Percentiles rank a stretch among this genome's conserved stretches.
Conservation (phyloP, 2,888 invertebrate species). For the Apamea monoglypha region DNA sequence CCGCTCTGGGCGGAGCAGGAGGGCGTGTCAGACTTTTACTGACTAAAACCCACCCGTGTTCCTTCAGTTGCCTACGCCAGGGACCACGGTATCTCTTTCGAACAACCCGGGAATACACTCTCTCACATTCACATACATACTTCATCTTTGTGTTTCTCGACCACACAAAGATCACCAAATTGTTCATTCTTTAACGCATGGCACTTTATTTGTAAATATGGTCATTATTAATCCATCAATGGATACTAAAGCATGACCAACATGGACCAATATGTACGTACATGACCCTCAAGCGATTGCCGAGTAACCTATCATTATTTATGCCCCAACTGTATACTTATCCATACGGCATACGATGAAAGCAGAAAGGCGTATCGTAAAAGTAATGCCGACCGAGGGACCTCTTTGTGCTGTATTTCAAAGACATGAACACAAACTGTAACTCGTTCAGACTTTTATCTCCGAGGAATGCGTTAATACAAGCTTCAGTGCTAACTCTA, state of each 20-base stretch:
- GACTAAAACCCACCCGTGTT: too few species aligned
- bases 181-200: not conserved
- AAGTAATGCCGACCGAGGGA: slow-evolving; percentile 39
- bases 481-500: slow-evolving; percentile 19
- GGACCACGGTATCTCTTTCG: too few species aligned
- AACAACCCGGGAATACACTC: not conserved
- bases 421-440: slow-evolving; percentile 54
- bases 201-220: slow-evolving; percentile 18
- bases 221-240: slow-evolving; percentile 41
- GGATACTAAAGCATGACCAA: slow-evolving; percentile 23
- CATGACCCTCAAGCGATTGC: slow-evolving; percentile 35
- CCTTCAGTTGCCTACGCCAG: too few species aligned
- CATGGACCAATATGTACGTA: slow-evolving; percentile 33
- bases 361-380: slow-evolving; percentile 34
- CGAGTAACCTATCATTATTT: slow-evolving; percentile 31
- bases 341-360: slow-evolving; percentile 22
- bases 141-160: not conserved
- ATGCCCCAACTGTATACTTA: not conserved
- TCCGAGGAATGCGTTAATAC: slow-evolving; percentile 42
- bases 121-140: not conserved
- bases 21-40: too few species aligned
- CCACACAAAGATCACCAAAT: not conserved
- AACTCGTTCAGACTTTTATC: slow-evolving; percentile 44
- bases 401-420: slow-evolving; percentile 51
- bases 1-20: too few species aligned